Percentiles rank a stretch among this genome's conserved stretches.
Evolutionary conservation across 2,888 invertebrate genomes (phyloP).

Genomic region (Nomada fucata): DNA sequence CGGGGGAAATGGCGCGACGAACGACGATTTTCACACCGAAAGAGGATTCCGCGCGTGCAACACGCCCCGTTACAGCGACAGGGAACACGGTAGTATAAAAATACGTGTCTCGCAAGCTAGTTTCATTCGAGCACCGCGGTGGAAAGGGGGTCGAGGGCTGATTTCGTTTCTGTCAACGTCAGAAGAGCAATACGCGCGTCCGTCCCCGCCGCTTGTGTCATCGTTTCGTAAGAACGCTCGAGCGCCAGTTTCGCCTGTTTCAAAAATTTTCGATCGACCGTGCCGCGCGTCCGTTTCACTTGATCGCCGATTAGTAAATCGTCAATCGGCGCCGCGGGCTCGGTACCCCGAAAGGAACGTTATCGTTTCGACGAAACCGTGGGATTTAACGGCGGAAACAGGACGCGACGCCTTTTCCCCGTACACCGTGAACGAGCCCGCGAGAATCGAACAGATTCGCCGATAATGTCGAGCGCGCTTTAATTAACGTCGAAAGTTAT

Average conservation of each 20-base stretch:
- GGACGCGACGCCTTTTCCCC: too few relatives aligned
- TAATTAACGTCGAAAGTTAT: constrained; percentile 11
- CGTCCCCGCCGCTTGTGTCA: constrained; percentile 14
- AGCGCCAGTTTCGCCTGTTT: constrained; percentile 13
- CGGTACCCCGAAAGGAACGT: neutral
- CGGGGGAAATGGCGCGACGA: neutral
- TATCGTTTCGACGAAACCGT: neutral
- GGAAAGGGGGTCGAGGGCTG: constrained; percentile 28
- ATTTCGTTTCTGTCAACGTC: constrained; percentile 49
- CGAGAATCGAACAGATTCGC: neutral
- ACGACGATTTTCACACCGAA: constrained; percentile 15
- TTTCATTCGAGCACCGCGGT: constrained; percentile 25
- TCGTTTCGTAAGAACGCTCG: constrained; percentile 2
- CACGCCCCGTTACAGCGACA: neutral
- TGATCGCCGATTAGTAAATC: constrained; percentile 13
- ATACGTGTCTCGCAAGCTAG: constrained; percentile 32
- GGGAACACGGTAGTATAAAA: neutral
- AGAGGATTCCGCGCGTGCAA: constrained; percentile 4
- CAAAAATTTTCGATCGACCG: constrained; percentile 46
- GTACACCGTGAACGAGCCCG: neutral
- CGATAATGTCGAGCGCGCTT: neutral
- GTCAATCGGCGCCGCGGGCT: constrained; percentile 7
- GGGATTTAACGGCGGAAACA: neutral
- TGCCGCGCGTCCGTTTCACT: constrained; percentile 8
- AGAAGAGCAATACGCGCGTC: constrained; percentile 35